Evolutionary conservation across 2,113 vertebrate genomes (phyloP).

Genomic region (Acrocephalus kingi): DNA sequence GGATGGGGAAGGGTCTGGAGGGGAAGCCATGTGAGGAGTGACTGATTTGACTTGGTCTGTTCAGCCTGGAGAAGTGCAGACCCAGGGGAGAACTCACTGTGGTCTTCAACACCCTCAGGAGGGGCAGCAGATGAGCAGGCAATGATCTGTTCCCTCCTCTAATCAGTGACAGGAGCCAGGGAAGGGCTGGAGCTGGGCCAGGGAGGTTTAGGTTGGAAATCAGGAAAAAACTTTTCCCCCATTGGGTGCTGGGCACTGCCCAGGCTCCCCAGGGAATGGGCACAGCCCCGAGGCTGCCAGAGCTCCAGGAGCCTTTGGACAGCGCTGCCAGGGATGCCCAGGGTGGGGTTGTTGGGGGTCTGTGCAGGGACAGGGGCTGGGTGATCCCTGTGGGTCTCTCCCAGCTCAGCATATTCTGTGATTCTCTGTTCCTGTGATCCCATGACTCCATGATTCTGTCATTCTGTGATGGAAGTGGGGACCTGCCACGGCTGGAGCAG

Average conservation of each 20-base stretch:
- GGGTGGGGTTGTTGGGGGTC: neutral
- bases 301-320: neutral
- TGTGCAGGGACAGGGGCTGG: neutral
- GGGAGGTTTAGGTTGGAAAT: neutral
- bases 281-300: neutral
- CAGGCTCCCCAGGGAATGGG: neutral
- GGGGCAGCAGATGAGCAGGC: neutral
- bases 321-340: neutral
- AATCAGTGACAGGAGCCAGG: neutral
- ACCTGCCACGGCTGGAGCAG: neutral
- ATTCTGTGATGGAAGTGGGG: neutral
- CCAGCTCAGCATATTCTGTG: neutral
- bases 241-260: neutral
- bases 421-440: neutral
- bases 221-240: neutral
- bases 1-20: neutral
- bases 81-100: accelerated
- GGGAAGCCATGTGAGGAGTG: neutral
- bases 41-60: neutral
- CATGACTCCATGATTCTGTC: neutral
- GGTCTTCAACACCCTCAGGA: neutral
- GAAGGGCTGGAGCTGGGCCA: accelerated
- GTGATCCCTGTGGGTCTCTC: accelerated
- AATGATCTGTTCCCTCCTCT: neutral
- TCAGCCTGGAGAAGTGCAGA: neutral